phyloP scores from a whole-genome alignment of 92 coral and sea anemone species.

The Palythoa caribaeorum region DNA sequence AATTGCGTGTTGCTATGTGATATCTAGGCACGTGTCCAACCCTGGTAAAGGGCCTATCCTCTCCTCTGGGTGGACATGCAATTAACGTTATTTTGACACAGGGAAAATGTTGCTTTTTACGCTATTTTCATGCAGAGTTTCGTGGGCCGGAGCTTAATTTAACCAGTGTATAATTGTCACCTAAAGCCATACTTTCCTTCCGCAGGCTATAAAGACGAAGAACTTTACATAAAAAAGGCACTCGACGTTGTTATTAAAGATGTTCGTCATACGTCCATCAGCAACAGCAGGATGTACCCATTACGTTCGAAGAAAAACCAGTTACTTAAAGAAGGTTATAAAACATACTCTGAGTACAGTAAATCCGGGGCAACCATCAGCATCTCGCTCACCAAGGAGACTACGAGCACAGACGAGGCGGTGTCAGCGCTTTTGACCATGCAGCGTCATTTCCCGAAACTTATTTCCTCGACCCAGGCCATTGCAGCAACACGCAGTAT shows the following conservation, averaged over 20 bases:
- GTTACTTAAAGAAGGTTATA: constrained; percentile 45
- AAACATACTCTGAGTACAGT: constrained; percentile 36
- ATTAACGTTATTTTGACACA: no score
- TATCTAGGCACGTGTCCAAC: no score
- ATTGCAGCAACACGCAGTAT: constrained; percentile 52
- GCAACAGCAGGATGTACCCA: constrained; percentile 35
- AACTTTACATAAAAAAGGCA: constrained; percentile 46
- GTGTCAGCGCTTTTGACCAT: constrained; percentile 47
- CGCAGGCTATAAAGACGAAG: constrained; percentile 69
- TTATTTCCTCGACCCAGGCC: constrained; percentile 63
- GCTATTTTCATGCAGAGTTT: not conserved
- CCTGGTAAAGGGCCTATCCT: no score
- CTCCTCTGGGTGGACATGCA: no score
- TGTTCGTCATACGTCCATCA: not conserved
- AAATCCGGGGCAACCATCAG: constrained; percentile 42
- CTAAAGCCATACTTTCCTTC: not conserved
- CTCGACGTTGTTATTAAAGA: constrained; percentile 64
- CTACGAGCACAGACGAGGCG: constrained; percentile 52
- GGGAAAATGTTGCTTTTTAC: not conserved
- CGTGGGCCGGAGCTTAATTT: no score
- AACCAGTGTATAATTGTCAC: not conserved
- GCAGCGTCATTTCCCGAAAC: constrained; percentile 47
- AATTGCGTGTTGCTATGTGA: no score
- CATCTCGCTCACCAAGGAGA: constrained; percentile 55
- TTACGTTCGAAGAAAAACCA: constrained; percentile 54